Conservation (phyloP, 2,113 vertebrate genomes). For the Craseonycteris thonglongyai region DNA sequence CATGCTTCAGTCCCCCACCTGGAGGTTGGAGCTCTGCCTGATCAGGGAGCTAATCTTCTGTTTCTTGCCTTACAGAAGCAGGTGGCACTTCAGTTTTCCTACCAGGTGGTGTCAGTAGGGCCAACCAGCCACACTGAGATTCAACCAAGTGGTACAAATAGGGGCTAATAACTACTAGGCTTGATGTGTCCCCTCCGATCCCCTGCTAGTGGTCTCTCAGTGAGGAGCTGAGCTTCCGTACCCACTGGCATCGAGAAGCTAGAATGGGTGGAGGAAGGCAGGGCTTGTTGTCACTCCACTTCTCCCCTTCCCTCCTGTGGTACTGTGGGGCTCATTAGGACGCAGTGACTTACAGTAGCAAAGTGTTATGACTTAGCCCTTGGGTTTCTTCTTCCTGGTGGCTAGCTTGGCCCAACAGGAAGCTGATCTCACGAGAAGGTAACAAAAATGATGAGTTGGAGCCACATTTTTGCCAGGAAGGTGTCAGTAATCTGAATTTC, state of each 20-base stretch:
- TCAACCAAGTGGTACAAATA: neutral
- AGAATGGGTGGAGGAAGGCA: neutral
- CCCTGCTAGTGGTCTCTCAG: too few species aligned
- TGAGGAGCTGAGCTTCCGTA: too few species aligned
- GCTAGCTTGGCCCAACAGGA: neutral
- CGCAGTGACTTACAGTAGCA: too few species aligned
- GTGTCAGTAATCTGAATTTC: neutral
- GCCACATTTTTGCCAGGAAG: neutral
- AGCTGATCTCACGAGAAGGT: neutral
- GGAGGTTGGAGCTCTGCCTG: neutral
- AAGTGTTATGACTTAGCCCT: neutral
- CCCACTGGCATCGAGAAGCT: neutral
- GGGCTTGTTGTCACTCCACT: neutral
- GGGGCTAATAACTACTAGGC: neutral
- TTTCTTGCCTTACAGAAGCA: neutral
- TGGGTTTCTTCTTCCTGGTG: neutral
- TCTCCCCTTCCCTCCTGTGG: rapidly evolving
- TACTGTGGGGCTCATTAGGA: neutral
- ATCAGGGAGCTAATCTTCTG: neutral
- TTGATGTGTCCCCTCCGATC: neutral
- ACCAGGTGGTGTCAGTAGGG: neutral
- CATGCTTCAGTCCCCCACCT: neutral
- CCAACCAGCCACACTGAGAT: neutral
- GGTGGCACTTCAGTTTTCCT: neutral
- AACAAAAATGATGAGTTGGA: neutral